A percentile compares a stretch with the other conserved stretches of the same genome.
Evolutionary conservation across 2,888 invertebrate species (phyloP).

Genomic region (Helicoverpa assulta): DNA sequence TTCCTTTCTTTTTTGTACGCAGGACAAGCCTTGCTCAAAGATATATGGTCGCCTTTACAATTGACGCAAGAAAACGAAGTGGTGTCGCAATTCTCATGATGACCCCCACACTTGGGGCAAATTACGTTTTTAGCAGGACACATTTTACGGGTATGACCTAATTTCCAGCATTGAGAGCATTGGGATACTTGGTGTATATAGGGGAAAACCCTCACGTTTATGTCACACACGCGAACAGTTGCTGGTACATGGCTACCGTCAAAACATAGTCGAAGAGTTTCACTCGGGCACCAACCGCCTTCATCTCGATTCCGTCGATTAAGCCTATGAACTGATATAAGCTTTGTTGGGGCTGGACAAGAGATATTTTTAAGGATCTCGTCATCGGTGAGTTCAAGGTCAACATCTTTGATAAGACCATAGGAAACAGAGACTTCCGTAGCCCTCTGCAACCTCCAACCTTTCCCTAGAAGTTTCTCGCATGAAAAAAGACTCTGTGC

Average conservation of each 20-base stretch:
- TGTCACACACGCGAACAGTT: constrained; percentile 4
- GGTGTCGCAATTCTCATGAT: background rate
- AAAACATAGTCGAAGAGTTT: constrained; percentile 13
- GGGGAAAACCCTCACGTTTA: background rate
- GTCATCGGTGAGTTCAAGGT: constrained; percentile 15
- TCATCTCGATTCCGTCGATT: constrained; percentile 10
- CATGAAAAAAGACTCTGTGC: constrained; percentile 1
- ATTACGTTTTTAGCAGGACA: background rate
- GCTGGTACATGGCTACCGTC: background rate
- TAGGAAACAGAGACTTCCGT: constrained; percentile 14
- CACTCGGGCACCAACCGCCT: constrained; percentile 16
- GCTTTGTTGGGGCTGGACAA: constrained; percentile 7
- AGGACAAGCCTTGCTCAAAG: constrained; percentile 1
- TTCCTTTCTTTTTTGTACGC: constrained; percentile 5
- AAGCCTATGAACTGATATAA: constrained; percentile 12
- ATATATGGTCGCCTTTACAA: constrained; percentile 1
- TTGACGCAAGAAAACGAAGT: too few species aligned
- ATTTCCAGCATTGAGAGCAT: constrained; percentile 20
- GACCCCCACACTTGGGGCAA: constrained; percentile 9
- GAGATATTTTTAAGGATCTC: constrained; percentile 22
- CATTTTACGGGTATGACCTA: constrained; percentile 4
- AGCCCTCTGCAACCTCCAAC: too few species aligned
- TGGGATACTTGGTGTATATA: constrained; percentile 6
- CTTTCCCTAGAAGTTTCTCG: background rate
- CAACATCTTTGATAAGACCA: constrained; percentile 22